Conservation (phyloP, 1,140 invertebrate species). For the Heliothis virescens region DNA sequence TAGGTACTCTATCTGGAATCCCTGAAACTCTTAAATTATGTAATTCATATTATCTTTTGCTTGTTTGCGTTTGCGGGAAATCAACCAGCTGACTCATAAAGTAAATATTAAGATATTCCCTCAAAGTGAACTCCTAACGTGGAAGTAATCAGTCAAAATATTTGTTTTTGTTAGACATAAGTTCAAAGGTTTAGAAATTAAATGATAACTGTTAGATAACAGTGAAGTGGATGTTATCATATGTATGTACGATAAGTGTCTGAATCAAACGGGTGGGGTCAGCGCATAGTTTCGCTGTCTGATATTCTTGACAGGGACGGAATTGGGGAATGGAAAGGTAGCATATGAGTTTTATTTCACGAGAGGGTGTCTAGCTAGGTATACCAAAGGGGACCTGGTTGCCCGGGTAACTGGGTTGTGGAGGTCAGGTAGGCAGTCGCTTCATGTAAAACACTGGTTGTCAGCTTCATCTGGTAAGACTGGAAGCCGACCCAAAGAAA, state of each 20-base stretch:
- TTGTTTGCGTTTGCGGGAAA: too few relatives aligned
- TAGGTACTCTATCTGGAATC: too few relatives aligned
- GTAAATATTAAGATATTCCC: not conserved
- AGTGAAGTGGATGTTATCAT: not conserved
- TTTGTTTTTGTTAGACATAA: not conserved
- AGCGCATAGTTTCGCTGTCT: constrained; percentile 21
- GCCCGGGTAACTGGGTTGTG: too few relatives aligned
- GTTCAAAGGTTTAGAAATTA: constrained; percentile 2
- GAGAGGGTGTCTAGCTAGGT: too few relatives aligned
- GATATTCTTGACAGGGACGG: constrained; percentile 7
- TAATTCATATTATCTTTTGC: too few relatives aligned
- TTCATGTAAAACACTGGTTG: too few relatives aligned
- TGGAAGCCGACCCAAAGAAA: too few relatives aligned
- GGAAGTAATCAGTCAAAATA: not conserved
- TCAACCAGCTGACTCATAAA: not conserved
- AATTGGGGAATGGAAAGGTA: not conserved
- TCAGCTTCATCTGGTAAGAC: too few relatives aligned
- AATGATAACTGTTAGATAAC: constrained; percentile 1
- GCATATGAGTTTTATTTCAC: too few relatives aligned
- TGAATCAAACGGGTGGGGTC: constrained; percentile 13
- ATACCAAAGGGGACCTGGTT: too few relatives aligned
- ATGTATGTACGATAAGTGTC: constrained; percentile 7
- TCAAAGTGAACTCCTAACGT: not conserved
- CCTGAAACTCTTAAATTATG: too few relatives aligned
- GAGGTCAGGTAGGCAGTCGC: too few relatives aligned